Percentiles rank a stretch among this genome's conserved stretches.
phyloP scores from a whole-genome alignment of 2,113 vertebrate species.

The Poecilia latipinna region DNA sequence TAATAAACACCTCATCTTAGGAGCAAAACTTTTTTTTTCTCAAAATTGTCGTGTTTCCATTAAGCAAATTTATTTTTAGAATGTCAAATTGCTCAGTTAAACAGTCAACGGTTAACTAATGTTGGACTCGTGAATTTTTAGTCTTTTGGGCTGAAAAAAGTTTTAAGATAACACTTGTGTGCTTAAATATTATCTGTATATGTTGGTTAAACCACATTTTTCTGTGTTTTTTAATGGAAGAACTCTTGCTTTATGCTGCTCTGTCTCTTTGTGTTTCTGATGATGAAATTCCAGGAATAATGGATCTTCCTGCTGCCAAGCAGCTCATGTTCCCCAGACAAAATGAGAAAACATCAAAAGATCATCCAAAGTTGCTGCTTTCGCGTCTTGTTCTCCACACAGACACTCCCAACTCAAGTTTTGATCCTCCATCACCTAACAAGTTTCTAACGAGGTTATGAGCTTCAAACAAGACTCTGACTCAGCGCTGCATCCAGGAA shows the following conservation, averaged over 20 bases:
- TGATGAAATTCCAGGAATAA: constrained; percentile 16
- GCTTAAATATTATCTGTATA: too few relatives aligned
- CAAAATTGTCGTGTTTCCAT: too few relatives aligned
- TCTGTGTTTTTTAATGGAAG: not conserved
- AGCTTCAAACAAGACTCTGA: constrained; percentile 56
- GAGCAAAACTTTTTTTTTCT: too few relatives aligned
- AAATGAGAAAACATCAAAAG: constrained; percentile 44
- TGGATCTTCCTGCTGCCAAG: constrained; percentile 9
- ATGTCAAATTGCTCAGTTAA: too few relatives aligned
- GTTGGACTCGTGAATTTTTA: too few relatives aligned
- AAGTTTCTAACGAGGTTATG: constrained; percentile 46
- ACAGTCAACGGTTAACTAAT: too few relatives aligned
- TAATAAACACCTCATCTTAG: too few relatives aligned
- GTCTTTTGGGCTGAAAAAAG: too few relatives aligned
- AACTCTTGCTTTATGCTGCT: not conserved
- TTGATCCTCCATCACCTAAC: constrained; percentile 28
- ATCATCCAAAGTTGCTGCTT: constrained; percentile 9
- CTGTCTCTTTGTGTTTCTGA: not conserved
- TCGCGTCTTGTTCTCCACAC: constrained; percentile 16
- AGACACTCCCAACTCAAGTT: constrained; percentile 2
- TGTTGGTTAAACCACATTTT: not conserved
- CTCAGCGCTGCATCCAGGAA: constrained; percentile 24
- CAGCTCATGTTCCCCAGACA: constrained; percentile 10
- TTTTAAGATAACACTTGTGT: too few relatives aligned
- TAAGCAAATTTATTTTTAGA: too few relatives aligned